Evolutionary conservation across 2,113 vertebrate species (phyloP).

Genomic region (Sprattus sprattus): DNA sequence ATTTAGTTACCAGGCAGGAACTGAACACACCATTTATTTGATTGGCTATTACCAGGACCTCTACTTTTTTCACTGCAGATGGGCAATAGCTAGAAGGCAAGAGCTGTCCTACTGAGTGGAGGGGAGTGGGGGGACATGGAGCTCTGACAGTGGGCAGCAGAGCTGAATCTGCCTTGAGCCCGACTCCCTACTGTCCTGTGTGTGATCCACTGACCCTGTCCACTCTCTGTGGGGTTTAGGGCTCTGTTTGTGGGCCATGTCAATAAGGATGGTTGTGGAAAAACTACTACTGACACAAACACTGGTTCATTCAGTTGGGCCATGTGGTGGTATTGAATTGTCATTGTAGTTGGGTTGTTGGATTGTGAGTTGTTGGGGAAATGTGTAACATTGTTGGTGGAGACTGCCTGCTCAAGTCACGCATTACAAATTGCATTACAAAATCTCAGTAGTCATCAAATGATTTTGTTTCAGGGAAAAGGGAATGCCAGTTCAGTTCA

Average conservation of each 20-base stretch:
- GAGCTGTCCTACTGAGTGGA: not conserved
- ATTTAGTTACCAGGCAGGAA: no score
- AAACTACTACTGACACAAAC: not conserved
- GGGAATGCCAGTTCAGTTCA: not conserved
- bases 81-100: not conserved
- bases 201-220: not conserved
- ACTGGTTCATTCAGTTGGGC: not conserved
- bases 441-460: not conserved
- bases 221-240: not conserved
- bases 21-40: no score
- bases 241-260: not conserved
- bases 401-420: not conserved
- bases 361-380: no score
- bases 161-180: not conserved
- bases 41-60: no score
- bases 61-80: slow-evolving; percentile 16
- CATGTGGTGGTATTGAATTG: not conserved
- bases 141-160: not conserved
- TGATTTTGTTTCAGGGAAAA: not conserved
- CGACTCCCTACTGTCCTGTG: not conserved
- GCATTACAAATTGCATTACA: not conserved
- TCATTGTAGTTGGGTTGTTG: not conserved
- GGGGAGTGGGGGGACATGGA: not conserved
- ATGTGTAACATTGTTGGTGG: not conserved
- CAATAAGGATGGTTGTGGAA: slow-evolving; percentile 1